Evolutionary conservation across 2,797 vertebrate species (phyloP).

Genomic region (Fratercula arctica): DNA sequence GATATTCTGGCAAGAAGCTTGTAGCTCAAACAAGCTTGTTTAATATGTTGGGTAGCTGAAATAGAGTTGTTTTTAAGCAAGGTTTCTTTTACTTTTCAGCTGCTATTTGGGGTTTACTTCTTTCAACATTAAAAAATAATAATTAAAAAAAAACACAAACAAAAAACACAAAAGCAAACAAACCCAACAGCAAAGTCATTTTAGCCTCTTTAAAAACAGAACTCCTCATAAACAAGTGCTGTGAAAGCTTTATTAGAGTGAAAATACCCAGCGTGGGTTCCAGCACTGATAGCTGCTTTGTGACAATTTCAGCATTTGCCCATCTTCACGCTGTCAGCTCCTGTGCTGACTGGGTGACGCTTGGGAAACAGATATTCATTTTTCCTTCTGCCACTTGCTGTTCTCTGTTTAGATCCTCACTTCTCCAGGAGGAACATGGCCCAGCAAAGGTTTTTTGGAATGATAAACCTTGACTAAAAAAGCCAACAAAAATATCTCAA

Average conservation of each 20-base stretch:
- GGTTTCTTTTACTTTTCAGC: neutral
- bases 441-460: neutral
- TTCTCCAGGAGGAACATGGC: neutral
- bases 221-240: neutral
- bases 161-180: neutral
- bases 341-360: neutral
- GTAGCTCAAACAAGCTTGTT: neutral
- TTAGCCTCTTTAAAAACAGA: neutral
- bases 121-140: neutral
- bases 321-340: neutral
- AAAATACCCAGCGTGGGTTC: neutral
- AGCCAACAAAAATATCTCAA: neutral
- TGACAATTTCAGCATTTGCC: neutral
- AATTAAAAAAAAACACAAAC: neutral
- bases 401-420: neutral
- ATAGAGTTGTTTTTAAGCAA: neutral
- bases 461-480: neutral
- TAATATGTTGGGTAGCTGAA: neutral
- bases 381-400: neutral
- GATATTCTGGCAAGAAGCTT: neutral
- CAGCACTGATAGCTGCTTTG: neutral
- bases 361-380: neutral
- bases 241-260: neutral
- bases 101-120: neutral
- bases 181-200: neutral